These are phyloP conservation scores for Speoplatyrhinus poulsoni DNA, from an alignment of 2,113 vertebrate genomes.

Conservation along the genomic window DNA sequence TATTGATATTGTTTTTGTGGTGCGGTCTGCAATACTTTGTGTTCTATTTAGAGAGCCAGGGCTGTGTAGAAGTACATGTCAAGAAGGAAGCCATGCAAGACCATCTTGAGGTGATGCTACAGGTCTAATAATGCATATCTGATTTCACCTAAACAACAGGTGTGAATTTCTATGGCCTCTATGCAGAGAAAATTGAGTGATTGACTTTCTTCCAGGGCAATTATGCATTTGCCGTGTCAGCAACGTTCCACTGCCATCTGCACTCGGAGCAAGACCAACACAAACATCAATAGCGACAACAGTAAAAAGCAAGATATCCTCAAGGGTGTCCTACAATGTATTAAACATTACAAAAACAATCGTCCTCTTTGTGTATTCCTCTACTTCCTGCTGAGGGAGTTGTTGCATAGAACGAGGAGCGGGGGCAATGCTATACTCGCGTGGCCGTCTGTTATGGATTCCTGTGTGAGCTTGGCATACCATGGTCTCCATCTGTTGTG, in stretches of 20 bases:
- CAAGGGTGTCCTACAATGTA: too few relatives aligned
- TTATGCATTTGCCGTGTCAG: slow-evolving; percentile 26
- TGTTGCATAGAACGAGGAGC: slow-evolving; percentile 33
- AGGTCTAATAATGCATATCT: too few relatives aligned
- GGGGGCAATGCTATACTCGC: slow-evolving; percentile 49
- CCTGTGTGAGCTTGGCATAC: slow-evolving; percentile 43
- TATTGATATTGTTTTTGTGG: too few relatives aligned
- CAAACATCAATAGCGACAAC: slow-evolving; percentile 6
- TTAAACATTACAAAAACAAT: too few relatives aligned
- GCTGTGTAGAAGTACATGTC: not conserved
- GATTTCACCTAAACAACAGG: slow-evolving; percentile 23
- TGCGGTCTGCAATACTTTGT: too few relatives aligned
- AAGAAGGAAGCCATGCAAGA: not conserved
- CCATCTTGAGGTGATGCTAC: too few relatives aligned
- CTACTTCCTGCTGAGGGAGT: slow-evolving; percentile 17
- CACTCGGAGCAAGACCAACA: slow-evolving; percentile 22
- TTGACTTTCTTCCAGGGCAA: slow-evolving; percentile 10
- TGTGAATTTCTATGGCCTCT: slow-evolving; percentile 28
- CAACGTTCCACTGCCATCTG: slow-evolving; percentile 49
- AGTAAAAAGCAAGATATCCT: not conserved
- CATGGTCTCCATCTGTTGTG: slow-evolving; percentile 52
- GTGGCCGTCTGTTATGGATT: slow-evolving; percentile 60
- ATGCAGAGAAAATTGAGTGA: not conserved
- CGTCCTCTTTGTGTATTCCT: slow-evolving; percentile 15
- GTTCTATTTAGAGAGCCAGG: too few relatives aligned